A percentile compares a stretch with the other conserved stretches of the same genome.
Evolutionary conservation across 2,113 vertebrate genomes (phyloP).

Genomic region (Mus musculus): GRCm39 chr2:49000001-49000500

Average conservation of each 20-base stretch:
- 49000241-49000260: not conserved
- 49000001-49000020: not conserved
- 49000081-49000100: not conserved
- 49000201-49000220: not conserved
- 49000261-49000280: not conserved
- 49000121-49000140: too few species aligned
- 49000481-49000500: not conserved
- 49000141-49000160: not conserved
- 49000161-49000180: not conserved
- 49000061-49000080: not conserved
- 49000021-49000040: too few species aligned
- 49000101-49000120: not conserved
- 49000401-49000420: not conserved
- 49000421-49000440: not conserved
- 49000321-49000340: not conserved
- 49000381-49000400: not conserved
- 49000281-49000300: not conserved
- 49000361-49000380: not conserved
- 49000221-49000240: not conserved
- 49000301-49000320: not conserved
- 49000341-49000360: not conserved
- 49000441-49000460: not conserved
- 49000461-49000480: not conserved
- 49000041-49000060: not conserved
- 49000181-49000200: not conserved